Percentiles rank a stretch among this genome's conserved stretches.
Evolutionary conservation across 2,797 vertebrate genomes (phyloP).

Genomic region (Euphonia xanthogaster): DNA sequence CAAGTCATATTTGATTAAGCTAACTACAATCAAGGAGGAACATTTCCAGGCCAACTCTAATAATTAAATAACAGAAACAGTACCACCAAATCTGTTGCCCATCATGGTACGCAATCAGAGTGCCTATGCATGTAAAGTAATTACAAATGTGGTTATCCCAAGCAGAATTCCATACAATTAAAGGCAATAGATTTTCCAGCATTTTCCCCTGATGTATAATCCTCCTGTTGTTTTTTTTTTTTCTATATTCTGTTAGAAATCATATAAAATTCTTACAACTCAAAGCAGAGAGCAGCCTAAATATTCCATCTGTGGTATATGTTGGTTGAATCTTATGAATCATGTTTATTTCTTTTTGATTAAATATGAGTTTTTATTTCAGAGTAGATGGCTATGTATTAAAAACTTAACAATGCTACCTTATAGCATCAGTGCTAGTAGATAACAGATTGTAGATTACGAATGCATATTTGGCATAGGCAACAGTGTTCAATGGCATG

Average conservation of each 20-base stretch:
- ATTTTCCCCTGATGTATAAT: neutral
- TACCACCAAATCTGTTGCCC: slow-evolving; percentile 50
- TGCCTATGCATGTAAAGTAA: neutral
- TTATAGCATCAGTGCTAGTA: slow-evolving; percentile 28
- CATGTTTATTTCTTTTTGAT: neutral
- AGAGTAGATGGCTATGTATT: neutral
- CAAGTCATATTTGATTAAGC: slow-evolving; percentile 48
- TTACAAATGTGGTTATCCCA: neutral
- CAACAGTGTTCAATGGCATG: slow-evolving; percentile 62
- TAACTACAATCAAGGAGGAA: slow-evolving; percentile 37
- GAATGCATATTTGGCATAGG: slow-evolving; percentile 62
- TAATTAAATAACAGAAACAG: slow-evolving; percentile 4
- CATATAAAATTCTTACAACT: neutral
- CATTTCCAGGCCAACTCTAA: slow-evolving; percentile 11
- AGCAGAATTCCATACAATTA: neutral
- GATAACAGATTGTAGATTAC: slow-evolving; percentile 67
- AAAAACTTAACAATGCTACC: slow-evolving; percentile 37
- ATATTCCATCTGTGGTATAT: neutral
- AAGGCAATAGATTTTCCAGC: neutral
- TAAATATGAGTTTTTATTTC: neutral
- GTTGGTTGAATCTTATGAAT: neutral
- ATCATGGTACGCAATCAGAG: neutral
- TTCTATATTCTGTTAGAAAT: neutral
- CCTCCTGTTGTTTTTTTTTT: slow-evolving; percentile 4
- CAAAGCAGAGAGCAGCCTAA: neutral